Evolutionary conservation across 2,888 invertebrate species (phyloP).

Genomic region (Drosophila antonietae): DNA sequence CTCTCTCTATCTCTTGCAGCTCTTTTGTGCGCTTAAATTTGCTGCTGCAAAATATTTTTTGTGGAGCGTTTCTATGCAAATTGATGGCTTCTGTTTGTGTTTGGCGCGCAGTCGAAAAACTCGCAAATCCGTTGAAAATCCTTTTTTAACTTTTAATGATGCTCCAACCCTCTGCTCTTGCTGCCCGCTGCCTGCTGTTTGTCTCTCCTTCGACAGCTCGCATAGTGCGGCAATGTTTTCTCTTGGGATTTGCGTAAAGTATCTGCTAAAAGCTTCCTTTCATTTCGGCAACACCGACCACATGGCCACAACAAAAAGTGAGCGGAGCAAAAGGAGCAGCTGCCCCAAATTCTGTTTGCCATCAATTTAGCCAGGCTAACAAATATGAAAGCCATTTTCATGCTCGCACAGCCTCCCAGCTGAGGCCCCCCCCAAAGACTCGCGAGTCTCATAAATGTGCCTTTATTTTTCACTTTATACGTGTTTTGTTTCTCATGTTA

Average conservation of each 20-base stretch:
- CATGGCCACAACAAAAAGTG: slow-evolving; percentile 53
- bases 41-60: slow-evolving; percentile 32
- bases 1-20: slow-evolving; percentile 7
- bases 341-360: slow-evolving; percentile 69
- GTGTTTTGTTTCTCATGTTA: neutral
- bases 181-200: neutral
- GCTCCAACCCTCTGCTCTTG: slow-evolving; percentile 16
- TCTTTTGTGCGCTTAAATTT: slow-evolving; percentile 43
- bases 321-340: slow-evolving; percentile 40
- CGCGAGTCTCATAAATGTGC: slow-evolving; percentile 39
- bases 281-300: slow-evolving; percentile 52
- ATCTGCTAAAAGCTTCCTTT: slow-evolving; percentile 79
- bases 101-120: slow-evolving; percentile 57
- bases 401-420: slow-evolving; percentile 35
- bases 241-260: slow-evolving; percentile 78
- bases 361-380: slow-evolving; percentile 67
- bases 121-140: slow-evolving; percentile 77
- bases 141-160: slow-evolving; percentile 80
- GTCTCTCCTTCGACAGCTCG: slow-evolving; percentile 28
- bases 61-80: slow-evolving; percentile 59
- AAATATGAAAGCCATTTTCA: slow-evolving; percentile 41
- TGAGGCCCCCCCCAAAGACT: slow-evolving; percentile 16
- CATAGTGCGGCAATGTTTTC: slow-evolving; percentile 77
- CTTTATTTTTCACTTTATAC: slow-evolving; percentile 36
- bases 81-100: slow-evolving; percentile 76